Percentiles rank a stretch among this genome's conserved stretches.
Evolutionary conservation across 2,113 vertebrate species (phyloP).

Genomic region (Pelvicachromis taeniatus): DNA sequence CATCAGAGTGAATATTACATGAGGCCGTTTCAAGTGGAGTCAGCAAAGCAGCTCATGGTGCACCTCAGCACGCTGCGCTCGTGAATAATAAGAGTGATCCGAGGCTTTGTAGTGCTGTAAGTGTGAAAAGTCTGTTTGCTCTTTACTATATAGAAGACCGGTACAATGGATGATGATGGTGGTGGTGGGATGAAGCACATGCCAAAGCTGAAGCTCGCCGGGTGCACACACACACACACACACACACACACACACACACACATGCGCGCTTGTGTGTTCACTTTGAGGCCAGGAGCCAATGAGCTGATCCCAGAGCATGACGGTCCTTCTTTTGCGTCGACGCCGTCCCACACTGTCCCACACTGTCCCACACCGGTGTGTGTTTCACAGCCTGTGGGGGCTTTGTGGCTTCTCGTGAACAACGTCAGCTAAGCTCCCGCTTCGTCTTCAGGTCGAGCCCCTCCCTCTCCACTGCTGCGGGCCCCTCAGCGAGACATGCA

Average conservation of each 20-base stretch:
- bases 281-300: background rate
- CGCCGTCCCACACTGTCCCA: no score
- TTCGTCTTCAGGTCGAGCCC: constrained; percentile 54
- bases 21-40: constrained; percentile 51
- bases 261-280: constrained; percentile 14
- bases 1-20: constrained; percentile 64
- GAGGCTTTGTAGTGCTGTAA: constrained; percentile 12
- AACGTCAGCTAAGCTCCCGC: constrained; percentile 2
- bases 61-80: background rate
- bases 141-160: constrained; percentile 34
- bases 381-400: background rate
- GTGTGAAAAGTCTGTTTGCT: constrained; percentile 17
- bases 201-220: constrained; percentile 26
- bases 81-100: constrained; percentile 28
- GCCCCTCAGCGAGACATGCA: constrained; percentile 27
- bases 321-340: no score
- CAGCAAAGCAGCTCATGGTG: constrained; percentile 50
- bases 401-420: background rate
- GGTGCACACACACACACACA: background rate
- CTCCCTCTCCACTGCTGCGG: constrained; percentile 40
- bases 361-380: constrained; percentile 56
- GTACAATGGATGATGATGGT: no score
- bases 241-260: no score
- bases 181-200: constrained; percentile 34
- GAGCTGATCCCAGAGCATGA: background rate